Percentiles rank a stretch among this genome's conserved stretches.
phyloP scores from a whole-genome alignment of 2,888 invertebrate genomes.

The Drosophila peninsularis region DNA sequence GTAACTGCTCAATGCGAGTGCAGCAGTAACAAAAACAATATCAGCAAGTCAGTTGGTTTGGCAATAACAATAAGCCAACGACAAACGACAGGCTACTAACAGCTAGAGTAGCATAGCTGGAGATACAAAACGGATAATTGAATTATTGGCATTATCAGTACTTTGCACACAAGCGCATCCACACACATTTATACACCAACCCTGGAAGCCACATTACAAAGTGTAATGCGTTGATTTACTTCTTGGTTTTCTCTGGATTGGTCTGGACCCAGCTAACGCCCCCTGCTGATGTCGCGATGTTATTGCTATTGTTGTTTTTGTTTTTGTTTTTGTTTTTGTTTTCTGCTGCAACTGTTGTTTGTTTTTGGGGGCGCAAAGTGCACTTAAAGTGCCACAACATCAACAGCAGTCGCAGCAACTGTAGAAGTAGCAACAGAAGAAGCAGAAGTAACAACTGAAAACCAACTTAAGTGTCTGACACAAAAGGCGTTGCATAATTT shows the following conservation, averaged over 20 bases:
- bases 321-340: slow-evolving; percentile 15
- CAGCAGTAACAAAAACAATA: slow-evolving; percentile 30
- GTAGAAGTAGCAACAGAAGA: slow-evolving; percentile 18
- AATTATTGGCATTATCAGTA: slow-evolving; percentile 75
- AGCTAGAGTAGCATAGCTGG: slow-evolving; percentile 8
- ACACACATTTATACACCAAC: slow-evolving; percentile 14
- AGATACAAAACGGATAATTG: slow-evolving; percentile 63
- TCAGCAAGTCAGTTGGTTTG: slow-evolving; percentile 55
- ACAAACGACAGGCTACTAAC: slow-evolving; percentile 16
- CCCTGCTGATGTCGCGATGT: slow-evolving; percentile 12
- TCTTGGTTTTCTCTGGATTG: slow-evolving; percentile 7
- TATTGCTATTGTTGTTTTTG: slow-evolving; percentile 15
- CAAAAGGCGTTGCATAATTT: slow-evolving; percentile 75
- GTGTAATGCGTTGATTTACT: slow-evolving; percentile 73
- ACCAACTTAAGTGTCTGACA: slow-evolving; percentile 41
- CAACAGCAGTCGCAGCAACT: slow-evolving; percentile 12
- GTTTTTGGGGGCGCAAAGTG: slow-evolving; percentile 59
- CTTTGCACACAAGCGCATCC: slow-evolving; percentile 35
- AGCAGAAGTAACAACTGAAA: slow-evolving; percentile 21
- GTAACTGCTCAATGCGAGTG: slow-evolving; percentile 55
- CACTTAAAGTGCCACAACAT: slow-evolving; percentile 66
- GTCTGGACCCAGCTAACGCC: slow-evolving; percentile 8
- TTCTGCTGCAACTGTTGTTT: slow-evolving; percentile 51
- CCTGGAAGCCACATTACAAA: slow-evolving; percentile 52
- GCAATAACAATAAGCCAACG: slow-evolving; percentile 60